Evolutionary conservation across 53 echinoderm and acorn worm genomes (phyloP).

Genomic region (Mesocentrotus franciscanus): DNA sequence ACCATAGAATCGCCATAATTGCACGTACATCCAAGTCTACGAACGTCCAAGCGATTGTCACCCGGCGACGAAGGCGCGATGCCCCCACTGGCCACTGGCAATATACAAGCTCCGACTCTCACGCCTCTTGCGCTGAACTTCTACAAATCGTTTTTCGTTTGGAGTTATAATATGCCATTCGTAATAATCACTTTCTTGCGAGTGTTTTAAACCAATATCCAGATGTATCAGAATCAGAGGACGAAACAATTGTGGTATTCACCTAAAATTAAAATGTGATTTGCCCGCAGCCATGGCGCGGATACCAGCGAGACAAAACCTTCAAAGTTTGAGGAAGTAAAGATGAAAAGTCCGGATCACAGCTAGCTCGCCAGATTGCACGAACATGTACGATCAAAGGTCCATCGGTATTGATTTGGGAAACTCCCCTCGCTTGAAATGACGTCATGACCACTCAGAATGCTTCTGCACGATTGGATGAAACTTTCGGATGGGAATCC

Average conservation of each 20-base stretch:
- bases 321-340: constrained; percentile 19
- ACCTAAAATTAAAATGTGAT: not conserved
- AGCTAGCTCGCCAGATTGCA: too few relatives aligned
- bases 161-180: not conserved
- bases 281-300: not conserved
- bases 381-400: not conserved
- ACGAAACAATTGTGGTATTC: not conserved
- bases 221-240: not conserved
- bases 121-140: not conserved
- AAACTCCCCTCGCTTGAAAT: not conserved
- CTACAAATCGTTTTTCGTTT: not conserved
- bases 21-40: not conserved
- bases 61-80: not conserved
- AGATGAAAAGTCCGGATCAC: not conserved
- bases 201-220: not conserved
- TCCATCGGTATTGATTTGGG: not conserved
- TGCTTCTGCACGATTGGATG: not conserved
- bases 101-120: not conserved
- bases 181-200: not conserved
- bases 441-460: not conserved
- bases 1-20: not conserved
- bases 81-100: not conserved
- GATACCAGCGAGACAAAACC: not conserved
- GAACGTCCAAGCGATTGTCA: not conserved
- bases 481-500: not conserved